Evolutionary conservation across 2,888 invertebrate species (phyloP), one percentile per base, ranked within the genome.

Genomic region (Drosophila pseudotakahashii): DNA sequence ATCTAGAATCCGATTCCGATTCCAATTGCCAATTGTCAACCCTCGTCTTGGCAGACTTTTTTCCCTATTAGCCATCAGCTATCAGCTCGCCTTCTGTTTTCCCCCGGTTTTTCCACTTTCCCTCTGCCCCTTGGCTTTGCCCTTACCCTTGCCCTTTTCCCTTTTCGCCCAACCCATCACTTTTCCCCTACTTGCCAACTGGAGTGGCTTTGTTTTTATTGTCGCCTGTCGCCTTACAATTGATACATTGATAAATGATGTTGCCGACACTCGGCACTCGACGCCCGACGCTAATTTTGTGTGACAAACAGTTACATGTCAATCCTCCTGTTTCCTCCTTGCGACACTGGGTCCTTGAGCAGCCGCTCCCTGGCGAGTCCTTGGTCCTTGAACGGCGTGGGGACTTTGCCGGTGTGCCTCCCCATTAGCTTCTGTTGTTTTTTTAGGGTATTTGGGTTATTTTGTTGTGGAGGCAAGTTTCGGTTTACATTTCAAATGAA

Each of bases 301-400:
- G 86, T 85, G 81, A 81, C 86, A 81, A 81, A 85, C 50, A 71
- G 62, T 69, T 70, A 72, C 72, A 81, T 74, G 82, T 84, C 85
- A 82, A 81, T 81, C 67, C 75, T 48, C 71, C 75, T 39, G 58
- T 32, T 32, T 39, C 54, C 39, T 59, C 41, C 52, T 57, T 47
- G 19, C 42, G 19, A 26, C 16, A 10, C 7, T 5, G 9, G 14
- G 19, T 44, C 50, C 36, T 47, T 34, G 45, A 14, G 19, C 10
- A 10, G 30, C 26, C 26, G 26, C 11, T 26, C 42, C 10, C 39
- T 9, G n/a, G 64, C 14, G 59, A 54, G 59, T 54, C 32, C n/a
- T 39, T 51, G 2, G 39, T 34, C 11, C 13, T 16, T 23, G 23
- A 16, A n/a, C 54, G 13, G 30, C 53, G 6, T 36, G 36, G 50